These are phyloP conservation scores for Botia almorhae DNA, from an alignment of 2,797 vertebrate species.

Conservation along the genomic window DNA sequence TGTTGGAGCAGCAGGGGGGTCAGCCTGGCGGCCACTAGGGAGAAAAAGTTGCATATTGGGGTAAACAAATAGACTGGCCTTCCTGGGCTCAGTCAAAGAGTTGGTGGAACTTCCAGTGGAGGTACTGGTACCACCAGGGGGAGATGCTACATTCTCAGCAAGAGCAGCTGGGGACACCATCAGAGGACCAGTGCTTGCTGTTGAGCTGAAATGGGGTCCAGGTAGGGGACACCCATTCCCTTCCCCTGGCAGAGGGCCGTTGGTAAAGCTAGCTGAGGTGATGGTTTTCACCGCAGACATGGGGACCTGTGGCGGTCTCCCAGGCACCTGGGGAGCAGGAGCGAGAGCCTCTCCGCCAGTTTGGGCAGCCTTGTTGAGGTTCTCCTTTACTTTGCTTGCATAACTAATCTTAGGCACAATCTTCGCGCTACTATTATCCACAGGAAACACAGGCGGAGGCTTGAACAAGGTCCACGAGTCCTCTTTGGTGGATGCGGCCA, in stretches of 20 bases:
- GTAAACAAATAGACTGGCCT: constrained; percentile 95
- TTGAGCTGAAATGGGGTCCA: constrained; percentile 88
- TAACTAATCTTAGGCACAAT: constrained; percentile 99
- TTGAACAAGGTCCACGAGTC: constrained; percentile 99
- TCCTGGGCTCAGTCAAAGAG: constrained; percentile 86
- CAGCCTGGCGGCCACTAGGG: constrained; percentile 82
- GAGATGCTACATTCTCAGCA: constrained; percentile 85
- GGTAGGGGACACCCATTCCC: constrained; percentile 82
- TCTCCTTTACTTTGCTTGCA: constrained; percentile 99
- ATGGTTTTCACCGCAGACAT: constrained; percentile 98
- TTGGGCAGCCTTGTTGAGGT: constrained; percentile 97
- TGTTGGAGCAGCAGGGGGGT: constrained; percentile 81
- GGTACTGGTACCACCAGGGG: constrained; percentile 75
- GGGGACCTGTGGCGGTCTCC: constrained; percentile 91
- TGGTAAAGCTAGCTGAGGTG: constrained; percentile 94
- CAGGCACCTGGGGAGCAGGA: constrained; percentile 73
- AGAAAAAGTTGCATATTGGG: constrained; percentile 97
- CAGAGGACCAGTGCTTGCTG: constrained; percentile 84
- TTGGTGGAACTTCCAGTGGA: constrained; percentile 72
- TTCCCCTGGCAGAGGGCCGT: constrained; percentile 89
- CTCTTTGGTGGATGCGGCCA: constrained; percentile 87
- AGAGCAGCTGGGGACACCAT: constrained; percentile 73
- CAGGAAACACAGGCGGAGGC: constrained; percentile 97
- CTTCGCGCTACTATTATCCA: constrained; percentile 99
- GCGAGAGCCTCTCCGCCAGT: constrained; percentile 80